A percentile compares a stretch with the other conserved stretches of the same genome.
Conservation (phyloP, 2,888 invertebrate species). For the Athripsodes cinereus region DNA sequence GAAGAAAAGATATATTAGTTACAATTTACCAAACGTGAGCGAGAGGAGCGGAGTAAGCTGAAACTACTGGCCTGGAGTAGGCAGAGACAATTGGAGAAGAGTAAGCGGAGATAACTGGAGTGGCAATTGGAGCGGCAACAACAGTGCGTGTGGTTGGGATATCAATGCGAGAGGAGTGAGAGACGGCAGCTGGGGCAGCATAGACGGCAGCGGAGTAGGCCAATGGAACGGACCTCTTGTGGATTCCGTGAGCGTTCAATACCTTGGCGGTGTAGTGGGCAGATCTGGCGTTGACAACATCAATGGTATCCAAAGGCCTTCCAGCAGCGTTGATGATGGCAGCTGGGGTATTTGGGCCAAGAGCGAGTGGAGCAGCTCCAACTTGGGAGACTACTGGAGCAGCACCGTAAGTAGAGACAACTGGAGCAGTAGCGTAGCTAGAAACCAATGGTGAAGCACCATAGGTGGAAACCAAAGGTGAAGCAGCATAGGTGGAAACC, state of each 20-base stretch:
- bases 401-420: conserved; percentile 33
- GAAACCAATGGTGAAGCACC: conserved; percentile 34
- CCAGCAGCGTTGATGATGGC: conserved; percentile 31
- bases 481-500: conserved; percentile 40
- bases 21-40: conserved; percentile 8
- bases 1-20: not conserved
- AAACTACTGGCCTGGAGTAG: conserved; percentile 43
- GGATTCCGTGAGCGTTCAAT: conserved; percentile 23
- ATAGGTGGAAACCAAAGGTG: conserved; percentile 37
- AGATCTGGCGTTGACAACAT: conserved; percentile 45
- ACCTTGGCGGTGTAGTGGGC: conserved; percentile 47
- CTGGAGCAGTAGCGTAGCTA: conserved; percentile 37
- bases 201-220: conserved; percentile 26
- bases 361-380: conserved; percentile 38
- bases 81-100: conserved; percentile 37
- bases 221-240: conserved; percentile 28
- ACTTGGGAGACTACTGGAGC: conserved; percentile 27
- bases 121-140: conserved; percentile 12
- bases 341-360: conserved; percentile 44
- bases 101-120: conserved; percentile 33
- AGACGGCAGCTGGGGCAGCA: conserved; percentile 32
- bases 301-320: conserved; percentile 29
- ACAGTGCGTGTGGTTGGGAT: conserved; percentile 24
- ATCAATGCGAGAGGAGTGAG: conserved; percentile 32
- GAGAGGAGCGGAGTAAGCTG: conserved; percentile 28